Percentiles rank a stretch among this genome's conserved stretches.
Evolutionary conservation across 2,888 invertebrate species (phyloP).

Genomic region (Epicampocera succincta): DNA sequence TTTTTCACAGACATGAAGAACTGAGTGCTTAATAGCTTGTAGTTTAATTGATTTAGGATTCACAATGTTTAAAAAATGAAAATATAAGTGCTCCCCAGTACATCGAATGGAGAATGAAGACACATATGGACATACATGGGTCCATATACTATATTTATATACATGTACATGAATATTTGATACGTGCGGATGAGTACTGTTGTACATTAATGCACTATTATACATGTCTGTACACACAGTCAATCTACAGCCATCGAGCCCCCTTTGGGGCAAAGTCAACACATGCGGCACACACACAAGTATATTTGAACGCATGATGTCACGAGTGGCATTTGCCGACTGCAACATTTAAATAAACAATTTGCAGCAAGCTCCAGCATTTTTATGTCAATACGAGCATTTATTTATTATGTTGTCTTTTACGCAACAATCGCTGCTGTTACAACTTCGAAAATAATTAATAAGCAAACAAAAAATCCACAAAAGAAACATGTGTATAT

Average conservation of each 20-base stretch:
- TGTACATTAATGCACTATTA: too few species aligned
- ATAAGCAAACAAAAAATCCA: neutral
- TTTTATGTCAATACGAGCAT: constrained; percentile 56
- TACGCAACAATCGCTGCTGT: constrained; percentile 4
- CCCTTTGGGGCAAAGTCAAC: neutral
- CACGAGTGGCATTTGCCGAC: constrained; percentile 16
- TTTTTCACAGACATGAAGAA: too few species aligned
- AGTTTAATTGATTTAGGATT: too few species aligned
- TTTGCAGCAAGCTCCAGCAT: constrained; percentile 53
- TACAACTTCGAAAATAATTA: constrained; percentile 3
- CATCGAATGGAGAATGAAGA: too few species aligned
- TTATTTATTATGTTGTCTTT: constrained; percentile 22
- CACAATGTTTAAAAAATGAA: too few species aligned
- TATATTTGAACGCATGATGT: neutral
- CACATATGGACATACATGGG: too few species aligned
- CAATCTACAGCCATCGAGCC: neutral
- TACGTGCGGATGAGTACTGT: too few species aligned
- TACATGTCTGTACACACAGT: constrained; percentile 24
- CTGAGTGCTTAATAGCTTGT: too few species aligned
- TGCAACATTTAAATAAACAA: constrained; percentile 28
- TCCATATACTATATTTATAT: too few species aligned
- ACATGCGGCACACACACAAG: neutral
- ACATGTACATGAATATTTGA: too few species aligned
- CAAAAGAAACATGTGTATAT: neutral
- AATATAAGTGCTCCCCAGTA: too few species aligned